Evolutionary conservation across 2,113 vertebrate species (phyloP).

Genomic region (Callorhinus ursinus): DNA sequence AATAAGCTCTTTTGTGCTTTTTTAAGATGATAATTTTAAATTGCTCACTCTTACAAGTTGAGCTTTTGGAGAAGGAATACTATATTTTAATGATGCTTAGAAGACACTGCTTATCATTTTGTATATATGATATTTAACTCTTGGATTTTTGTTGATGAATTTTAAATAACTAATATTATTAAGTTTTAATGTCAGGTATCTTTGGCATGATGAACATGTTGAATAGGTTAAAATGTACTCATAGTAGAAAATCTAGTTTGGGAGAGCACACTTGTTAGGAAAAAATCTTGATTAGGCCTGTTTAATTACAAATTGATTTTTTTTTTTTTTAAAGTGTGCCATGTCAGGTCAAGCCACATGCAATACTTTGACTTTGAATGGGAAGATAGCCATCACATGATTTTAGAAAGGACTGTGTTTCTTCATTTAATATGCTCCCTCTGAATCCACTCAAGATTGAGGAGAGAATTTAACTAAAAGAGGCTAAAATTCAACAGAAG

Average conservation of each 20-base stretch:
- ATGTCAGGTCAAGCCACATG: not conserved
- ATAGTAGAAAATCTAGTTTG: not conserved
- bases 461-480: slow-evolving; percentile 19
- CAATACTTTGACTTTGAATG: not conserved
- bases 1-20: not conserved
- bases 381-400: not conserved
- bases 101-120: not conserved
- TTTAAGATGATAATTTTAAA: slow-evolving; percentile 2
- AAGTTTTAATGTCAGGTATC: not conserved
- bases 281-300: not conserved
- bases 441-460: not conserved
- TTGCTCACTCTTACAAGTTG: not conserved
- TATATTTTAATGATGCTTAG: not conserved
- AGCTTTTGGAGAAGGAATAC: not conserved
- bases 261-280: not conserved
- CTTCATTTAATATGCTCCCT: not conserved
- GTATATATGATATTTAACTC: not conserved
- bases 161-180: slow-evolving; percentile 27
- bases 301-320: slow-evolving; percentile 50
- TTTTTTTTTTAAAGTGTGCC: not conserved
- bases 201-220: not conserved
- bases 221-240: not conserved
- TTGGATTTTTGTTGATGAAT: slow-evolving; percentile 13
- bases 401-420: slow-evolving; percentile 5
- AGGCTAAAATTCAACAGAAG: not conserved